Evolutionary conservation across 1,140 invertebrate genomes (phyloP), one percentile per base, ranked within the genome.

Genomic region (Melitaea cinxia): DNA sequence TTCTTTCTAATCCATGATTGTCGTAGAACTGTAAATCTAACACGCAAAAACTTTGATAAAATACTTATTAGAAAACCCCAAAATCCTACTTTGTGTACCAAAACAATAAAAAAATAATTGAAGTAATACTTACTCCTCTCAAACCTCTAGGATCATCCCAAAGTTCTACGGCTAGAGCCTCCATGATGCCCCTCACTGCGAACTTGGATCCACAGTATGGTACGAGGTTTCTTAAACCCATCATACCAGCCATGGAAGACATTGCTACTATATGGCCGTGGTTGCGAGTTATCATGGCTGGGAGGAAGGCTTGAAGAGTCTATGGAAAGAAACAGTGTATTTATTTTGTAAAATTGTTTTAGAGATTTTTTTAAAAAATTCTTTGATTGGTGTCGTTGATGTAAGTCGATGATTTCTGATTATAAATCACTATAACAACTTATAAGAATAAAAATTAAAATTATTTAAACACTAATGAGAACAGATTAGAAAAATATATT

Each of bases 191-290:
- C 68, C 95, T 84, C 0, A 96, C 95, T 1, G 95, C 96, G 72
- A 93, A 96, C 78, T 97, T 97, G 0, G 94, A 94, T 1, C 94
- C 94, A 80, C 95, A 96, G 85, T 97, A 97, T 0, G 96, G 95
- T 2, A 96, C 95, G 49, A 97, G 73, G 83, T 97, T 96, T 0
- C 92, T 73, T 0, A 95, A 70, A 0, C 95, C 96, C 56, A 95
- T 76, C 1, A 96, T 59, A 0, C 96, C 96, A 10, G 96, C 95
- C 77, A 96, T 94, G 0, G 96, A 97, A 0, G 95, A 95, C 50
- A 97, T 83, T 0, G 93, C 93, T 1, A 97, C 95, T n/a, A 97
- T 92, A 75, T 97, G 96, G 0, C 96, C 96, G 35, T 93, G 91
- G 71, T 95, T 94, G 19, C 93, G 92, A 42, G 94, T 91, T 28